Evolutionary conservation across 2,888 invertebrate species (phyloP).

Genomic region (Parnassius smintheus): DNA sequence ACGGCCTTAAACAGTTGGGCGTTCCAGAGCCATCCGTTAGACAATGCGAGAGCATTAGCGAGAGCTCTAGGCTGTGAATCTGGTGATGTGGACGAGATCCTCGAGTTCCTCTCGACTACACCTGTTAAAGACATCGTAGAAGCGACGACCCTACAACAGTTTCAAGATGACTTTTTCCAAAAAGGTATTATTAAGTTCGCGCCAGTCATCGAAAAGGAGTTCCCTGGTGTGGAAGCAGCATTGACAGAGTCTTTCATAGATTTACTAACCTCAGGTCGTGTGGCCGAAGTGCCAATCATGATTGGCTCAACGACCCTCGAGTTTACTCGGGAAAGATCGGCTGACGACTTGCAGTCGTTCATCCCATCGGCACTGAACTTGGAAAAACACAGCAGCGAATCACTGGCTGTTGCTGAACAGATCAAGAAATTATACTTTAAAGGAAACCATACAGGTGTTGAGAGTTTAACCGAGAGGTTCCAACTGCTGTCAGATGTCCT

Average conservation of each 20-base stretch:
- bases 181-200: conserved; percentile 38
- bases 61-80: conserved; percentile 59
- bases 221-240: conserved; percentile 59
- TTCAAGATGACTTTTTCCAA: conserved; percentile 34
- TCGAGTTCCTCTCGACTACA: conserved; percentile 60
- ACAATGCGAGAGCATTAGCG: conserved; percentile 56
- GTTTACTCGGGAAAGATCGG: conserved; percentile 41
- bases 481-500: conserved; percentile 56
- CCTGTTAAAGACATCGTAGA: conserved; percentile 62
- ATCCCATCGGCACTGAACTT: conserved; percentile 61
- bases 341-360: conserved; percentile 55
- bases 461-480: conserved; percentile 52
- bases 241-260: conserved; percentile 60
- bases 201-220: conserved; percentile 65
- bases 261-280: conserved; percentile 60
- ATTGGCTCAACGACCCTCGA: conserved; percentile 61
- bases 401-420: conserved; percentile 50
- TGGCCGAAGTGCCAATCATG: conserved; percentile 63
- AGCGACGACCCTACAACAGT: conserved; percentile 40
- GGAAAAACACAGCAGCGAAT: conserved; percentile 50
- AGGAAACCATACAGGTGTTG: conserved; percentile 45
- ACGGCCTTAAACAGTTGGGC: conserved; percentile 47
- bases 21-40: conserved; percentile 55
- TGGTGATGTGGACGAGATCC: conserved; percentile 54
- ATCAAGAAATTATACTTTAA: conserved; percentile 62